These are phyloP conservation scores for Falco columbarius DNA, from an alignment of 2,797 vertebrate genomes.

Conservation along the genomic window DNA sequence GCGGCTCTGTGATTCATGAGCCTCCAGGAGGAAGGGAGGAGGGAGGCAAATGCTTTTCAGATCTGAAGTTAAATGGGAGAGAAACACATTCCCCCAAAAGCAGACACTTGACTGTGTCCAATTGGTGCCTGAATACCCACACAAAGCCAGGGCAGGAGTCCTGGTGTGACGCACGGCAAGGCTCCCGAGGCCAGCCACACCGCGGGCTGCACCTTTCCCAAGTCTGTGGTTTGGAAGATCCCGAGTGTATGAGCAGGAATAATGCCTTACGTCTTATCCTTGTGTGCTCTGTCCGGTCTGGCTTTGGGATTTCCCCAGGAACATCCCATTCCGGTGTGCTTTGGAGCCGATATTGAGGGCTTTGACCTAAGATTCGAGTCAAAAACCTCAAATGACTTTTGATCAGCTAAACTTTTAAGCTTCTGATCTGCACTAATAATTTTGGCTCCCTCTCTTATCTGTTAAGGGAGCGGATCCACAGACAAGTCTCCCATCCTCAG, in stretches of 20 bases:
- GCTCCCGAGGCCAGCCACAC: neutral
- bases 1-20: conserved; percentile 68
- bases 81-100: conserved; percentile 63
- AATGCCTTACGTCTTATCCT: neutral
- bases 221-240: neutral
- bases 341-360: neutral
- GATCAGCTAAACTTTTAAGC: neutral
- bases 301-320: neutral
- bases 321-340: rapidly evolving
- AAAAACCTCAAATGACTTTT: neutral
- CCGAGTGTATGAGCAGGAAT: neutral
- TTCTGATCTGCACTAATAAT: neutral
- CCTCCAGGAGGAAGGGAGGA: conserved; percentile 70
- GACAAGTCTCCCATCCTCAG: neutral
- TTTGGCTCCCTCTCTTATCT: neutral
- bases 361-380: neutral
- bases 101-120: conserved; percentile 40
- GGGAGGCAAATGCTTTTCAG: conserved; percentile 49
- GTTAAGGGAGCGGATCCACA: rapidly evolving
- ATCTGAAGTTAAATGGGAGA: conserved; percentile 44
- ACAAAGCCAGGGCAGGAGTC: conserved; percentile 42
- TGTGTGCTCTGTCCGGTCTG: neutral
- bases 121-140: neutral
- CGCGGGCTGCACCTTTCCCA: neutral
- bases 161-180: neutral